These are phyloP conservation scores for Lophochroa leadbeateri DNA, from an alignment of 2,113 vertebrate species.

Conservation along the genomic window DNA sequence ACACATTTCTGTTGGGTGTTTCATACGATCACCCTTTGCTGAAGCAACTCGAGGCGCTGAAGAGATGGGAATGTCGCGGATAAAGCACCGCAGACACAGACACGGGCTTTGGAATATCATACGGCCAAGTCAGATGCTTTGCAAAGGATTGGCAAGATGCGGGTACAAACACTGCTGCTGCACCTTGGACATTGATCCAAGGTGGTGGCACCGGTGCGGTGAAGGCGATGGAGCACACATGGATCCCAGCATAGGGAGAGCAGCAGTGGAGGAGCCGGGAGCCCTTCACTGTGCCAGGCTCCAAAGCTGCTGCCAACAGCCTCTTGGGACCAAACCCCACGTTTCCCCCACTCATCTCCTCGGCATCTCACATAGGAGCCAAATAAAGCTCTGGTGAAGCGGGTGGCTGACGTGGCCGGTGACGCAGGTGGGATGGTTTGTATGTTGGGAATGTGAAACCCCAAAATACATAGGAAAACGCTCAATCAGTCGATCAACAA, in stretches of 20 bases:
- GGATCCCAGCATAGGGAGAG: background rate
- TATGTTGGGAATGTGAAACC: background rate
- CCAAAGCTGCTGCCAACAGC: background rate
- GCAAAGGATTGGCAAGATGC: background rate
- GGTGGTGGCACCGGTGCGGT: background rate
- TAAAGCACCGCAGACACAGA: rapidly evolving
- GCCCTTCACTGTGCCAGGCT: background rate
- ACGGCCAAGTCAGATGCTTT: rapidly evolving
- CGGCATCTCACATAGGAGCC: background rate
- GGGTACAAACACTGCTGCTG: background rate
- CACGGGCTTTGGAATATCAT: rapidly evolving
- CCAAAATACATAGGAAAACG: rapidly evolving
- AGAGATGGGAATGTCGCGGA: rapidly evolving
- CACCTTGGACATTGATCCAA: rapidly evolving
- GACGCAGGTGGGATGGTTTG: background rate
- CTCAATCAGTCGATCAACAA: background rate
- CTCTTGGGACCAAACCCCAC: background rate
- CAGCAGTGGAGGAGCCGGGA: background rate
- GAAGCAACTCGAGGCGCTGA: background rate
- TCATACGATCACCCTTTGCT: rapidly evolving
- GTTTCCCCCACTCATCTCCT: background rate
- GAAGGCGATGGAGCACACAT: background rate
- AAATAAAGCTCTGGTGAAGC: rapidly evolving
- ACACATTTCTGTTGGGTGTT: background rate
- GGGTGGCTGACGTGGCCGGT: background rate